Base-by-base conservation (phyloP, 2,888 invertebrate genomes). In the Sceliomorpha sp. region DNA sequence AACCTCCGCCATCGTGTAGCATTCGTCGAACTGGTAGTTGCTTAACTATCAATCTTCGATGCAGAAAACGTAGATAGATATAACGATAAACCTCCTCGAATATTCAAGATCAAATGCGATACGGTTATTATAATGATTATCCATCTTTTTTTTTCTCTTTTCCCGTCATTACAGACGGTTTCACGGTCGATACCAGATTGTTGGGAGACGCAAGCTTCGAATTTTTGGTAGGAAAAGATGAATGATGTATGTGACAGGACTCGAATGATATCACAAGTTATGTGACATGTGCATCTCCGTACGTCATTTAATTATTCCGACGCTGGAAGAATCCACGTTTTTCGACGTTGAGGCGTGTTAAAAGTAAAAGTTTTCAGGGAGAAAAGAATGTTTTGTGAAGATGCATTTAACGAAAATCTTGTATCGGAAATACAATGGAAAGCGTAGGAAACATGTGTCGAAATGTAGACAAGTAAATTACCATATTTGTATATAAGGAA, bases 1-100 rank as follows among this genome's bases (percentile, higher is more conserved):
- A 12, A 32, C 13, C 32, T 9, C 13, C 32, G 13, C 32, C 32
- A 32, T 31, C 44, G 37, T 31, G 26, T 34, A n/a, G 14, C 34
- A 37, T 26, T 66, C 48, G 34, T 53, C 26, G 40, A 31, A 14
- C 37, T 37, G 20, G 36, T 32, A 29, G 36, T 66, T 39, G 58
- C 59, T 45, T 5, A 47, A 34, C 58, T 51, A 47, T 66, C 58
- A 66, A 47, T 58, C 55, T 53, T 40, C 39, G 39, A 36, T 27
- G 42, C 14, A 34, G 42, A 37, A 48, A 55, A 34, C 17, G 32
- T n/a, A 53, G 45, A 39, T 47, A 13, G 15, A 24, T 34, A 9
- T 15, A 31, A 13, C 36, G 36, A 50, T 36, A 27, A 10, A 20
- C 14, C 59, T 20, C 17, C 42, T 26, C 42, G 31, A 36, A 27